These are phyloP conservation scores for Clanis bilineata DNA, from an alignment of 2,888 invertebrate species.

Conservation along the genomic window DNA sequence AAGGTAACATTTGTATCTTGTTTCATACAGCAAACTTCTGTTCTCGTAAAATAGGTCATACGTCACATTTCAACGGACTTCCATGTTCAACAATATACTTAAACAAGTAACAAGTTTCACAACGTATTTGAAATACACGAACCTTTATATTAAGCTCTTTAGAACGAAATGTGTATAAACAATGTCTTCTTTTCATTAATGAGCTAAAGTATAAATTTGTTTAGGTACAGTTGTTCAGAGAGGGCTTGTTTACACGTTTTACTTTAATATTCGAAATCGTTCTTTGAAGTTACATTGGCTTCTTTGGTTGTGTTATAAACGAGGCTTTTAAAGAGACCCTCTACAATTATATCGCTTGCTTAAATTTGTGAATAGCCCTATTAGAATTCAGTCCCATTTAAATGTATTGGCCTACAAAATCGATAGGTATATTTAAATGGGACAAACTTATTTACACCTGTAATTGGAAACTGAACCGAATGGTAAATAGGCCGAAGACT, in stretches of 20 bases:
- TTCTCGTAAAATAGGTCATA: constrained; percentile 39
- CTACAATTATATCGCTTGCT: constrained; percentile 26
- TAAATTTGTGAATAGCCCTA: constrained; percentile 20
- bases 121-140: not conserved
- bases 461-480: constrained; percentile 12
- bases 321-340: constrained; percentile 29
- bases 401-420: constrained; percentile 16
- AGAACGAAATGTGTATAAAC: not conserved
- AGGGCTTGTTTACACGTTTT: constrained; percentile 34
- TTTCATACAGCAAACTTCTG: constrained; percentile 35
- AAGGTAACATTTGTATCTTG: constrained; percentile 26
- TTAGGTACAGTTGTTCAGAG: not conserved
- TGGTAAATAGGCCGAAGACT: not conserved
- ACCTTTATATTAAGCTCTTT: not conserved
- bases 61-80: constrained; percentile 42
- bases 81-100: constrained; percentile 17
- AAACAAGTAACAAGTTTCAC: not conserved
- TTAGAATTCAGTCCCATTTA: constrained; percentile 25
- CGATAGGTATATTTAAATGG: not conserved
- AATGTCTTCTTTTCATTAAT: not conserved
- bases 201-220: not conserved
- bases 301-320: constrained; percentile 30
- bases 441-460: constrained; percentile 9
- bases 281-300: constrained; percentile 33
- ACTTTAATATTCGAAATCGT: constrained; percentile 40